Conservation (phyloP, 2,888 invertebrate species). For the Lasius platythorax region DNA sequence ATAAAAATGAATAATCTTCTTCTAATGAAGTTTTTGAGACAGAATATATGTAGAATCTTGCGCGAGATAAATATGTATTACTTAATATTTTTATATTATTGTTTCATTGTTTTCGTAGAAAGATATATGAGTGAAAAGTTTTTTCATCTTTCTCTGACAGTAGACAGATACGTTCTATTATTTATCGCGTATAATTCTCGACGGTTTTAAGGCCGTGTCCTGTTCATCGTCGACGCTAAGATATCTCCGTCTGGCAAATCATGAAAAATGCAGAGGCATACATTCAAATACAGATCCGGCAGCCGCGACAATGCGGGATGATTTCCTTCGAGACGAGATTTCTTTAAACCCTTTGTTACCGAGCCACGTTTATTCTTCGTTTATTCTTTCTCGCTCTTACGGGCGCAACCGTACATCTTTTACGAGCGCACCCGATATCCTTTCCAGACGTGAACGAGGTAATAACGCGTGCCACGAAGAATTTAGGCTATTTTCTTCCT, state of each 20-base stretch:
- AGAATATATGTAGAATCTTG: background rate
- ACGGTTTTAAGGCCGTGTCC: background rate
- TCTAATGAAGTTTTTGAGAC: background rate
- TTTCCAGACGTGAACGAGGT: conserved; percentile 1
- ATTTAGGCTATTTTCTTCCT: conserved; percentile 31
- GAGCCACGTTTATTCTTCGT: conserved; percentile 60
- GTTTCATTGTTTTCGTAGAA: background rate
- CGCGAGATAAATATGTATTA: background rate
- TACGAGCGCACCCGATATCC: conserved; percentile 25
- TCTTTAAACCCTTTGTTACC: conserved; percentile 65
- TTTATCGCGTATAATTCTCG: conserved; percentile 18
- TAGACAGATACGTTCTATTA: background rate
- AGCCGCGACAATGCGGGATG: conserved; percentile 51
- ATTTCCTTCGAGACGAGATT: conserved; percentile 72
- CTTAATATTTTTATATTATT: background rate
- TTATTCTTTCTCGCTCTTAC: conserved; percentile 15
- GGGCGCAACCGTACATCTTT: conserved; percentile 23
- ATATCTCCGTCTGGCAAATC: conserved; percentile 25
- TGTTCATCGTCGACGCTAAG: conserved; percentile 22
- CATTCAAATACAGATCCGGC: conserved; percentile 51
- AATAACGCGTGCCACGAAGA: conserved; percentile 24
- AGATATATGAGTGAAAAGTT: background rate
- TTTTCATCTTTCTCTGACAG: background rate
- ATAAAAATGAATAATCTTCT: background rate
- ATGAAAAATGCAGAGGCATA: conserved; percentile 38